Conservation (phyloP, 2,888 invertebrate genomes). For the Phoronis australis region DNA sequence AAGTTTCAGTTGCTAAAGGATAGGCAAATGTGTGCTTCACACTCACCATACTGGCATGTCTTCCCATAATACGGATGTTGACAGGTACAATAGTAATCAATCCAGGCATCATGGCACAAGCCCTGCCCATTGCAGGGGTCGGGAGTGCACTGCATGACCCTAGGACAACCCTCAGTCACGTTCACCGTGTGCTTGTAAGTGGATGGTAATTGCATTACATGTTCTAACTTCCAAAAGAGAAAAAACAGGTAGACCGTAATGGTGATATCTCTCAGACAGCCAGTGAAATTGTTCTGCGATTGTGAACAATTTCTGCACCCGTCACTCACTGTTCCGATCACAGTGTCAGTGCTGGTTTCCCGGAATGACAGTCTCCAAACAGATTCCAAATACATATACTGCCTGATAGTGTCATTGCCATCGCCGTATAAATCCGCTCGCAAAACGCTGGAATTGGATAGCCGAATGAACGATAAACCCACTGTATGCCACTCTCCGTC, state of each 20-base stretch:
- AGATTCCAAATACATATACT: background rate
- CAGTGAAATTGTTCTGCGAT: constrained; percentile 73
- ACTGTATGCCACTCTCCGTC: constrained; percentile 26
- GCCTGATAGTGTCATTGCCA: background rate
- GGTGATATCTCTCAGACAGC: constrained; percentile 82
- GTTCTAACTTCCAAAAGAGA: constrained; percentile 16
- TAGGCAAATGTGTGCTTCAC: too few relatives aligned
- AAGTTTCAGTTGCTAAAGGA: too few relatives aligned
- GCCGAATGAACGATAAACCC: constrained; percentile 2
- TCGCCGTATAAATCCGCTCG: too few relatives aligned
- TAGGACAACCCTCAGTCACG: constrained; percentile 64
- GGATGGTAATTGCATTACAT: too few relatives aligned
- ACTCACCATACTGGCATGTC: too few relatives aligned
- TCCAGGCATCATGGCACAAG: constrained; percentile 81
- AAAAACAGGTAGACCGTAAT: constrained; percentile 67
- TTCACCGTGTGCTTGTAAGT: constrained; percentile 38
- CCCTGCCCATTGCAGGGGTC: constrained; percentile 62
- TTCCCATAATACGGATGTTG: constrained; percentile 78
- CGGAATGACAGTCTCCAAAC: too few relatives aligned
- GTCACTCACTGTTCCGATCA: background rate
- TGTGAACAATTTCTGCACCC: background rate
- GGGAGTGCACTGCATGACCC: constrained; percentile 61
- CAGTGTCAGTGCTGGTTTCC: background rate
- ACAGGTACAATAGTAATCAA: constrained; percentile 78
- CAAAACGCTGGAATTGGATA: background rate